Base-by-base conservation (phyloP, 2,797 vertebrate genomes). In the Bovichtus variegatus region DNA sequence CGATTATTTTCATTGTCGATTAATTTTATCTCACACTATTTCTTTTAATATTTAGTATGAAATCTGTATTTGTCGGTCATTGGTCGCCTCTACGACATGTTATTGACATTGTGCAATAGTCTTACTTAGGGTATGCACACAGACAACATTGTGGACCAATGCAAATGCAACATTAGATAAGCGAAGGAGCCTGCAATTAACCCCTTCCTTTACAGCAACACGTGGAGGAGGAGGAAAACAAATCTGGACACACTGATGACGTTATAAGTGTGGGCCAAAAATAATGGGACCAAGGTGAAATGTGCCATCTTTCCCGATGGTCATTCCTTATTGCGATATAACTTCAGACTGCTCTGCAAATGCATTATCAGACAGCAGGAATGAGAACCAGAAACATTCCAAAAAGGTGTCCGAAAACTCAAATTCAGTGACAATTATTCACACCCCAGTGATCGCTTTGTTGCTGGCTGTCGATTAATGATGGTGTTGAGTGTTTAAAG, bases 131-230 rank as follows among this genome's bases (percentile, higher is more conserved):
- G 58, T 71, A 49, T 67, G 64, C 49, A 86, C 60, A 77, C 67
- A 74, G 53, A 50, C 63, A 54, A 73, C 71, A 82, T 23, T 86
- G 81, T 83, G 87, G 76, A 86, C 71, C 41, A 54, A 74, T 76
- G 72, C 61, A 89, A 91, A 89, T 57, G 54, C 59, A 77, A 69
- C 43, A 47, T 68, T 64, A 89, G 83, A 84, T 81, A 82, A 85
- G 64, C 76, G 49, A 87, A 79, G 54, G 41, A 78, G 71, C 65
- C 72, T 43, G 64, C 53, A 72, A 65, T 74, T 74, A 87, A 81
- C 75, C 40, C 59, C 74, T 81, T 83, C 31, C n/a, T 64, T 59
- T 44, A 25, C 53, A 66, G 31, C 19, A 55, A 58, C 29, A 53
- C 1, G 1, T 50, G 10, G 18, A 57, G n/a, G n/a, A 71, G 19